Evolutionary conservation across 35 echinoderm and acorn worm genomes (phyloP), one percentile per base, ranked within the genome.

Genomic region (Strongylocentrotus purpuratus): DNA sequence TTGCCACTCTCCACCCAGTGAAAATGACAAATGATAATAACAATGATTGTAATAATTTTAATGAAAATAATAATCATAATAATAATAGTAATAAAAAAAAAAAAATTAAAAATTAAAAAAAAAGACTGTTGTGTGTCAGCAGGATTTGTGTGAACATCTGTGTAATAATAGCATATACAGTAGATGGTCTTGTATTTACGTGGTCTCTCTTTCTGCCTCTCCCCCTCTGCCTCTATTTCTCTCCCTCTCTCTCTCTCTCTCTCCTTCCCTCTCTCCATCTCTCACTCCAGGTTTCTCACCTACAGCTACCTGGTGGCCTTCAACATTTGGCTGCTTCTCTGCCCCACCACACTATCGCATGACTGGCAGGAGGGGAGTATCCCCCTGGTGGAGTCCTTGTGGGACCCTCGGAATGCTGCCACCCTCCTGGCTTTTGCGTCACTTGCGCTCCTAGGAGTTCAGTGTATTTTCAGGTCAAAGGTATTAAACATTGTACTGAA

Each of bases 331-430:
- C 87, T 99, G 61, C 97, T 99, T 4, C 65, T 99, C 31, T 97
- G 96, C 71, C 98, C 97, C 32, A 47, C 87, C 18, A 97, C 97
- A 11, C 94, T 98, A 0, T 98, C 96, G 58, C 98, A 99, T 97
- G 98, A 99, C 85, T 99, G 98, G 98, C 98, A 99, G 94, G 94
- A 98, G 90, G 96, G 96, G 31, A 98, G 98, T 87, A 99, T 99
- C 92, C 97, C 98, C 46, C 95, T 99, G 52, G 97, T 99, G 86
- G 97, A 99, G 71, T 96, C 96, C 48, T 33, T 96, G 33, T 95
- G 86, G 89, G 98, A 99, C 94, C 70, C 86, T 11, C 94, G 98
- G 88, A 99, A 99, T 70, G 94, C 98, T 45, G 94, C 96, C 46
- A 97, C 98, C 28, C 20, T 96, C 46, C 8, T 85, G 32, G 88